phyloP scores from a whole-genome alignment of 1,140 invertebrate species.

The Macrosteles quadrilineatus region DNA sequence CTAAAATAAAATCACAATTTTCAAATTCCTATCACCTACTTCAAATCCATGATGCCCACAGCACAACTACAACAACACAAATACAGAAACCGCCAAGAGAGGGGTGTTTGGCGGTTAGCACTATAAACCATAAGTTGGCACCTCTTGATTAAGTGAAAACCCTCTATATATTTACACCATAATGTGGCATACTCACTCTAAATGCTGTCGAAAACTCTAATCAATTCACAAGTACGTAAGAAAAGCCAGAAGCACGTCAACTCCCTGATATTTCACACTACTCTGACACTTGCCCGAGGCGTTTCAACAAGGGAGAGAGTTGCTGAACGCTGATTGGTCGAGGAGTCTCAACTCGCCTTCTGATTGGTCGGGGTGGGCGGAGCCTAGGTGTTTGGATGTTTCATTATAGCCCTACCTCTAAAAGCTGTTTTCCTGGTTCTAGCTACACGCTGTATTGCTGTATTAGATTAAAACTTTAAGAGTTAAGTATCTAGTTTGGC shows the following conservation, averaged over 20 bases:
- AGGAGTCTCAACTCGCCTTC: neutral
- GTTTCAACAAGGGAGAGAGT: neutral
- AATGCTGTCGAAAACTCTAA: neutral
- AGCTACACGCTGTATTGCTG: too few species aligned
- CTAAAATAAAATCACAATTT: too few species aligned
- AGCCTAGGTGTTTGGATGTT: neutral
- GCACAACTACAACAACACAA: too few species aligned
- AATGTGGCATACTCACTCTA: slow-evolving; percentile 21
- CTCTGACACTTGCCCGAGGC: neutral
- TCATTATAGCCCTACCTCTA: neutral
- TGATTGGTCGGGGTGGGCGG: neutral
- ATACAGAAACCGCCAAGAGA: neutral
- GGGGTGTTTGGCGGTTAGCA: neutral
- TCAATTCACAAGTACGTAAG: slow-evolving; percentile 17
- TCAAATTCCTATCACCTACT: too few species aligned
- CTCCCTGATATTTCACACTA: neutral
- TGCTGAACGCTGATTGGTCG: neutral
- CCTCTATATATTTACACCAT: slow-evolving; percentile 10
- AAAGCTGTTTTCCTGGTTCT: neutral
- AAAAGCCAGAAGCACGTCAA: neutral
- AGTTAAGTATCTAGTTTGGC: too few species aligned
- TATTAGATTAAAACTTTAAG: too few species aligned
- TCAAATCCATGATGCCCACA: too few species aligned
- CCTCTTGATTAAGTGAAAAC: slow-evolving; percentile 5
- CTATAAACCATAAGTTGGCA: neutral